Evolutionary conservation across 2,888 invertebrate genomes (phyloP), one percentile per base, ranked within the genome.

Genomic region (Drosophila greeni): DNA sequence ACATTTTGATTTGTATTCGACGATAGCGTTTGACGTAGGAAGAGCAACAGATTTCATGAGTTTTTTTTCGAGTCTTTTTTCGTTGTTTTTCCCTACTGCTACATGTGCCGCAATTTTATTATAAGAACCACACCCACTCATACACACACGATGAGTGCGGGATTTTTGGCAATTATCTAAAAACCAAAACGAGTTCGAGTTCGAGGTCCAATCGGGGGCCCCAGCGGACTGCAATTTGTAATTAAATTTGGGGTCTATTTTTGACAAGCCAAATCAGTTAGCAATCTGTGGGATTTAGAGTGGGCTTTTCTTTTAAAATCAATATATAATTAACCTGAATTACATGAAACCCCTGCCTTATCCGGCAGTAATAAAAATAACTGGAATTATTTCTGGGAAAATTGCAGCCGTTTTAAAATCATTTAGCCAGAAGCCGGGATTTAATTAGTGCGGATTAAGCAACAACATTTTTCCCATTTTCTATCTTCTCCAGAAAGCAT

Each of bases 21-120:
- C 60, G 78, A 84, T 78, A 78, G 61, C 82, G 84, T 66, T 84
- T 79, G 79, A 82, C 79, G 85, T 82, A 80, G 69, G 75, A 42
- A 42, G n/a, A 80, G 80, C 85, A 82, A 81, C 80, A 81, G 85
- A 80, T 84, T 84, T 66, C 31, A 20, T 40, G 40, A 40, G 14
- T 40, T 40, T 40, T 39, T 20, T 36, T 29, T 43, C 24, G 49
- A 34, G n/a, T 18, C 14, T 45, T 51, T 51, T 58, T 55, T 54
- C 37, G 26, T 49, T 34, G 40, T 70, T 62, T 54, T 71, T 65
- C 66, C 61, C 66, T 33, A 48, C 53, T 52, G 36, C 53, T 56
- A 69, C 65, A 78, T 78, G 66, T 71, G 56, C 59, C 59, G 73
- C 75, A 75, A 67, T 76, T 82, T 84, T 82, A 82, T 84, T 76